Base-by-base conservation (phyloP, 2,113 vertebrate genomes). In the Chaetodon auriga region DNA sequence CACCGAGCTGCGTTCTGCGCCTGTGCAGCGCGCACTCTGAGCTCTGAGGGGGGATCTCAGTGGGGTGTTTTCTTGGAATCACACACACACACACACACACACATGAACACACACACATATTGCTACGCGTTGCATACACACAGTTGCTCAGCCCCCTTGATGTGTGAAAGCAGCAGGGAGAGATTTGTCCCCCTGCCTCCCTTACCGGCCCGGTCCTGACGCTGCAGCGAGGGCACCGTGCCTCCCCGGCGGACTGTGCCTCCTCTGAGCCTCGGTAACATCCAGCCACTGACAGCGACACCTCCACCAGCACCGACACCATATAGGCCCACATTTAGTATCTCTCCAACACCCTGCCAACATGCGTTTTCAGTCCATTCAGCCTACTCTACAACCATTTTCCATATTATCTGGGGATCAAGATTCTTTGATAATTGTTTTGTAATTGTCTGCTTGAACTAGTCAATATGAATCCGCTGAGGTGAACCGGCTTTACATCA, bases 51-150 rank as follows among this genome's bases (percentile, higher is more conserved):
- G 72, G 77, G 60, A 63, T 54, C 80, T 72, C 64, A 64, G 62
- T 63, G 81, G 80, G 87, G 78, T 88, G 84, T 92, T 93, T 92
- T 93, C 90, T 90, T 78, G 85, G 84, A 90, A 87, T 73, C 84
- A 30, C 21, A 30, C 57, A 48, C 61, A 43, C 68, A 19, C 63
- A 46, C 84, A 30, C 21, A 30, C 57, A 48, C 61, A 43, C 68
- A 19, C 63, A 46, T 66, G 61, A 75, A 43, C 68, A 51, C 69
- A 76, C 71, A 70, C 78, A 21, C 19, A 38, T n/a, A 65, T 4
- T 15, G 11, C n/a, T 7, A 30, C 69, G 7, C 30, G 30, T 43
- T 35, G 23, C 36, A n/a, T 0, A 23, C 41, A 62, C 62, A 35
- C 35, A 49, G 60, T 72, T 68, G 79, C 45, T 69, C 80, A 61